These are phyloP conservation scores for Eospalax fontanierii DNA, from an alignment of 2,797 vertebrate genomes.

Conservation along the genomic window DNA sequence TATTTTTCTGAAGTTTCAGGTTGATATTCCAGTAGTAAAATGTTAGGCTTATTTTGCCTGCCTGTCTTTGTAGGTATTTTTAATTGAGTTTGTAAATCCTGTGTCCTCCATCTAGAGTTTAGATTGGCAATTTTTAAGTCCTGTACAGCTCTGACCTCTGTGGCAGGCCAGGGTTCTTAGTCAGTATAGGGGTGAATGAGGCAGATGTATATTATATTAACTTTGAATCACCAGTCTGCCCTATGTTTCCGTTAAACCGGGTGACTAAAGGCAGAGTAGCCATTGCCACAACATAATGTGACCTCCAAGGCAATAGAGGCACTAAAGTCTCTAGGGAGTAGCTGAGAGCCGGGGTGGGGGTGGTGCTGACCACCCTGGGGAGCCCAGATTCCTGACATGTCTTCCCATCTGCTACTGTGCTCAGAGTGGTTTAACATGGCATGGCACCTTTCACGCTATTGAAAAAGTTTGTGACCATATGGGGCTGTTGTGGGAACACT, in stretches of 20 bases:
- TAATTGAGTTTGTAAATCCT: not conserved
- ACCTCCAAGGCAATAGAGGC: not conserved
- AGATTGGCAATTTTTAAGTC: not conserved
- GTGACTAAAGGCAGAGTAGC: not conserved
- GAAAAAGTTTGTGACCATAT: not conserved
- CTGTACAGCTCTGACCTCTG: not conserved
- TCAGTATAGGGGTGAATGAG: not conserved
- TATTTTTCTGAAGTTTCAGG: slow-evolving; percentile 11
- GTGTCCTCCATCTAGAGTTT: not conserved
- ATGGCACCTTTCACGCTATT: not conserved
- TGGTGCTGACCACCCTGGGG: not conserved
- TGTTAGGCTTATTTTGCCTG: not conserved
- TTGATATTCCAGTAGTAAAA: not conserved
- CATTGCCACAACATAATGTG: not conserved
- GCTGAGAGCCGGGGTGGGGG: too few species aligned
- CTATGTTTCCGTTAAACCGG: not conserved
- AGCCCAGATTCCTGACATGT: too few species aligned
- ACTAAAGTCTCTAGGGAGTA: not conserved
- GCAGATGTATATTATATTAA: not conserved
- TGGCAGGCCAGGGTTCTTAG: too few species aligned
- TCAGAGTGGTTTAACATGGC: not conserved
- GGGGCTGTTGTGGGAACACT: not conserved
- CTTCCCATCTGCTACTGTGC: not conserved
- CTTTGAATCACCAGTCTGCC: not conserved
- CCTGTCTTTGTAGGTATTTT: not conserved